Base-by-base conservation (phyloP, 2,888 invertebrate genomes). In the Anoplius nigerrimus region DNA sequence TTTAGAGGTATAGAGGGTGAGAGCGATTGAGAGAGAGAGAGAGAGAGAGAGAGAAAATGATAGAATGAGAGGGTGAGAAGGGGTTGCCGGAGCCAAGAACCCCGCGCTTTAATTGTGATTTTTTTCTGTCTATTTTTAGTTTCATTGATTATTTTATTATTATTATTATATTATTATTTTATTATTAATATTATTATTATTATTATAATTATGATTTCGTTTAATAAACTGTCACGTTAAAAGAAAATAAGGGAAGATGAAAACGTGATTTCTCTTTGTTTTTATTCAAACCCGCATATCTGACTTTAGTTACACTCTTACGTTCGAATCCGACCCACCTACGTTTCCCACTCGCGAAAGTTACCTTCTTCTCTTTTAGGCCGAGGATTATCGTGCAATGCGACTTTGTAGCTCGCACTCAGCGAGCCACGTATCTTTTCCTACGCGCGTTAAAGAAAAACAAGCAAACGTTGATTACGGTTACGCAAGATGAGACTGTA, bases 151-250 rank as follows among this genome's bases (percentile, higher is more conserved):
- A 81, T 79, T 76, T 81, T 78, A 79, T 83, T 80, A 81, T 78
- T 79, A 76, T 75, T 71, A 71, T 73, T 75, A 74, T 72, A 76
- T 80, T 79, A 79, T 73, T 72, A 74, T 71, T 76, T 75, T 73
- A 72, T 71, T 71, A 78, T 73, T 81, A 78, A 75, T 75, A 79
- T 72, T 76, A 80, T 78, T 80, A 79, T 78, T 81, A 82, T 80
- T 81, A 82, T 80, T 81, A 84, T 83, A 78, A 84, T 85, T 84
- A 87, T 84, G 75, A 85, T 86, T 86, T 85, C 84, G 86, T 86
- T 87, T 85, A 87, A 87, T 86, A 86, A 87, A 86, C 82, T 86
- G 80, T 86, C 85, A 84, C 83, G 86, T 87, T 84, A 79, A 83
- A 84, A 84, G 80, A 82, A 83, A 54, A 54, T 55, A 60, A 60